Evolutionary conservation across 2,113 vertebrate genomes (phyloP).

Genomic region (Crypturellus undulatus): DNA sequence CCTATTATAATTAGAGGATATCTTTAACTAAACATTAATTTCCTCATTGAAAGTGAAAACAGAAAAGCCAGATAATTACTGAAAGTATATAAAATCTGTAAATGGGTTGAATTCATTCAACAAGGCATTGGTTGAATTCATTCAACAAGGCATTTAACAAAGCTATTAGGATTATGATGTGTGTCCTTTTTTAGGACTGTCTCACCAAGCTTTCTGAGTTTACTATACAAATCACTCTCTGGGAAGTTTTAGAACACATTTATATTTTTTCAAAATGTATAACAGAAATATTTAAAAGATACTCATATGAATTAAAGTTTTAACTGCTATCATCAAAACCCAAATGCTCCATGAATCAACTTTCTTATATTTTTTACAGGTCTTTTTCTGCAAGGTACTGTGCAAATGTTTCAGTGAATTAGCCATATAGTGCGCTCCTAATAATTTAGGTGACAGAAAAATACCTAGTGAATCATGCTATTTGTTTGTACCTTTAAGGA

Average conservation of each 20-base stretch:
- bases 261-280: background rate
- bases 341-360: background rate
- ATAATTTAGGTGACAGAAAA: background rate
- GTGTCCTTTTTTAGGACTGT: background rate
- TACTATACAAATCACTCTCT: background rate
- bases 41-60: background rate
- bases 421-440: background rate
- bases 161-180: background rate
- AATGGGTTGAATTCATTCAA: background rate
- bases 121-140: background rate
- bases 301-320: background rate
- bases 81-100: background rate
- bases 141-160: background rate
- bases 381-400: background rate
- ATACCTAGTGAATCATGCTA: background rate
- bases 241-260: background rate
- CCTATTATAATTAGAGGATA: background rate
- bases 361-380: background rate
- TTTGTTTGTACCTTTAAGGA: background rate
- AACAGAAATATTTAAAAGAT: background rate
- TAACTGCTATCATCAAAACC: background rate
- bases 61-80: background rate
- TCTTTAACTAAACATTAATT: background rate
- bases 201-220: background rate
- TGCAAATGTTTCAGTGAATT: background rate